Conservation (phyloP, 2,797 vertebrate species). For the Taenioides sp. region DNA sequence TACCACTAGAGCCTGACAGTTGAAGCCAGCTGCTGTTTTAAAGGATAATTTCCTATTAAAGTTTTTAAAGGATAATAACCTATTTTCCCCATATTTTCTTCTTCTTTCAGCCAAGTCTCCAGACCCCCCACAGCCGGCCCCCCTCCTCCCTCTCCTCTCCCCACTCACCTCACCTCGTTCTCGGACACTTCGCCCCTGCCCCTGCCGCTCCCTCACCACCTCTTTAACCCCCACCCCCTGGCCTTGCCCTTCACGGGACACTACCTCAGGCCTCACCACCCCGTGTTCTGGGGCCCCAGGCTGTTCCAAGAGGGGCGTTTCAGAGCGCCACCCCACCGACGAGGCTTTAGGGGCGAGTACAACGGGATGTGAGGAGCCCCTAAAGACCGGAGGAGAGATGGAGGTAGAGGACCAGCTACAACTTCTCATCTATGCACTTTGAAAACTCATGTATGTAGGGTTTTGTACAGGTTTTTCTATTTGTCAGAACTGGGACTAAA, state of each 20-base stretch:
- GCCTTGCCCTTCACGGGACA: too few relatives aligned
- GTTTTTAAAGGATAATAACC: too few relatives aligned
- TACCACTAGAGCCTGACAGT: too few relatives aligned
- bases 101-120: background rate
- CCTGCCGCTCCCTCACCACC: background rate
- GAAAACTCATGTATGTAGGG: background rate
- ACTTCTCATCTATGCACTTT: slow-evolving; percentile 3
- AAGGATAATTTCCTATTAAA: too few relatives aligned
- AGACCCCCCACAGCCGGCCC: background rate
- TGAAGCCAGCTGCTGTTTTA: too few relatives aligned
- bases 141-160: background rate
- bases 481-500: background rate
- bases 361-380: background rate
- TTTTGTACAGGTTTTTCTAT: background rate
- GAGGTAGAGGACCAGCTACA: background rate
- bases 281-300: background rate
- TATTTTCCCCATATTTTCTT: background rate
- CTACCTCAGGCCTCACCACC: background rate
- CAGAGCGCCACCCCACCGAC: background rate
- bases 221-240: background rate
- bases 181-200: background rate
- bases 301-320: background rate
- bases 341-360: slow-evolving; percentile 2
- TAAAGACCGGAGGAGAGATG: background rate
- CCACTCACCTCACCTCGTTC: background rate